Evolutionary conservation across 1,140 invertebrate genomes (phyloP), one percentile per base, ranked within the genome.

Genomic region (Apis cerana): DNA sequence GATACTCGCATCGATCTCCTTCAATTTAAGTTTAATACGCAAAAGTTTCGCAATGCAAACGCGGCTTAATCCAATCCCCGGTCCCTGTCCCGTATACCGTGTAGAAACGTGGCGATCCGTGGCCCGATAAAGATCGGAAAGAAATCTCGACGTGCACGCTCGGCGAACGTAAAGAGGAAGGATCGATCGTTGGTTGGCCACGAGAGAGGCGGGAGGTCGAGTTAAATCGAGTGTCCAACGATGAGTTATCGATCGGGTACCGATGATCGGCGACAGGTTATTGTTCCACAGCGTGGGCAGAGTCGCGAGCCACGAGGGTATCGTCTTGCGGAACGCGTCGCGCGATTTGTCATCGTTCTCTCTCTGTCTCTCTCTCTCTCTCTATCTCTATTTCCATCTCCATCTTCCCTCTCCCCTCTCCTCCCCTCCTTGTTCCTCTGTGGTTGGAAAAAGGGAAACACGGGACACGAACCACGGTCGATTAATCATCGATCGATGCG

Each of bases 271-370:
- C 70, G 86, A 87, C 85, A 87, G 86, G 86, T 87, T 86, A 87
- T 87, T 87, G 86, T 87, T 80, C 84, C 69, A 75, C 62, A 65
- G 72, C 69, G 80, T 77, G 80, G 75, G 52, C 74, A 75, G 74
- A 78, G 62, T 78, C 75, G 61, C 70, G 70, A 72, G 23, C 82
- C 72, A 85, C 79, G 82, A 56, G 82, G 56, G 52, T 43, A 67
- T 19, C 84, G 87, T 86, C 89, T 50, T 48, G 77, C 43, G 19
- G 33, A 19, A 33, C 56, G 56, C 50, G 50, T 56, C 70, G 54
- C 74, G 85, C 85, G 89, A 90, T 91, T 90, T 91, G 89, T 91
- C 88, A 90, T 90, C 89, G 83, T 86, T 89, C 84, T 87, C 85
- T 86, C 86, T 75, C 80, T 84, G 69, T 74, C 33, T 43, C 33